Base-by-base conservation (phyloP, 2,888 invertebrate genomes). In the Leucoptera coffeella region DNA sequence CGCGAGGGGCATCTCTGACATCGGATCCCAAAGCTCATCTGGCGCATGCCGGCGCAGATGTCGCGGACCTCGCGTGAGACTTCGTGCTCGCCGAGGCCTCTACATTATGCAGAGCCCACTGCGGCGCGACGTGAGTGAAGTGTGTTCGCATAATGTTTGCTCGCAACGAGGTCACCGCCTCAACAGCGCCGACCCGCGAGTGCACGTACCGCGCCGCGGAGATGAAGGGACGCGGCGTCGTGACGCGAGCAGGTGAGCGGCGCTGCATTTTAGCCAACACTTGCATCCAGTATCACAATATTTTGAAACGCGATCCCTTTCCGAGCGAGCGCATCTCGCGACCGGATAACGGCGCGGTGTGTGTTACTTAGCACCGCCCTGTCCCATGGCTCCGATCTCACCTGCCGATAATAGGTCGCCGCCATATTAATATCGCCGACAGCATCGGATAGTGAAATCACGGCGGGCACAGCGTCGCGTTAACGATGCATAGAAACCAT, bases 391-490 rank as follows among this genome's bases (percentile, higher is more conserved):
- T n/a, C 7, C 33, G 29, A 65, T 64, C 39, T 56, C 52, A 65
- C 56, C 60, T 37, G 35, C 34, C 45, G 65, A 64, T 64, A 56
- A 53, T 54, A 53, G 65, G 57, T 61, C 60, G 59, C 45, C 38
- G 46, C 47, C 51, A 55, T 62, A 67, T 67, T 65, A 62, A 65
- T 65, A 56, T 57, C 52, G 55, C 60, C 47, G 54, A 57, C 59
- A 60, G 58, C 56, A 54, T 60, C 50, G 54, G 52, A 50, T 48
- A 51, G 54, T 55, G 44, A 58, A 56, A 57, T 20, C 11, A 12
- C 23, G 10, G 57, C 49, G 41, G 49, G 42, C 50, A 47, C 43
- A 45, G 49, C 47, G 49, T 22, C 14, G 26, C 50, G 54, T 49
- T 61, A 62, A 62, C 62, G 59, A 60, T 46, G 55, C 56, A 44